Percentiles rank a stretch among this genome's conserved stretches.
phyloP scores from a whole-genome alignment of 2,113 vertebrate species.

The Antennarius striatus region DNA sequence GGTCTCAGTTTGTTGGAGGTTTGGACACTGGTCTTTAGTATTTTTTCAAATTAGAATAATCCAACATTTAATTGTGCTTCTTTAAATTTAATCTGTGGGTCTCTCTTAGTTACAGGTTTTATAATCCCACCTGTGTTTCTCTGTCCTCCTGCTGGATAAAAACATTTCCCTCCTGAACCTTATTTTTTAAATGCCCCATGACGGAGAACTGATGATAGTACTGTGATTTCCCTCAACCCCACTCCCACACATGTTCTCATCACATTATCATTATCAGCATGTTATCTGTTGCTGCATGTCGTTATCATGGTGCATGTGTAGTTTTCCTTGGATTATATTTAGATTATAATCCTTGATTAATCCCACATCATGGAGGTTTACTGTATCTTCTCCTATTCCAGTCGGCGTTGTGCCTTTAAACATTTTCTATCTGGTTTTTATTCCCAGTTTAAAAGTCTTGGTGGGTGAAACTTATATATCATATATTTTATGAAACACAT shows the following conservation, averaged over 20 bases:
- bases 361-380: too few relatives aligned
- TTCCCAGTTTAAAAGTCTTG: too few relatives aligned
- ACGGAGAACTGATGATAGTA: conserved; percentile 31
- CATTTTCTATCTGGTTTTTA: too few relatives aligned
- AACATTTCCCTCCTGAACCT: conserved; percentile 20
- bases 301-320: conserved; percentile 42
- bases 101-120: background rate
- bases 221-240: conserved; percentile 39
- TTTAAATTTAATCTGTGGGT: background rate
- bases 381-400: background rate
- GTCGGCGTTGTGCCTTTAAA: background rate
- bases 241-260: conserved; percentile 52
- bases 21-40: background rate
- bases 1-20: conserved; percentile 6
- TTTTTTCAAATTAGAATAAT: background rate
- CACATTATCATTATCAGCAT: conserved; percentile 67
- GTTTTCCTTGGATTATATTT: conserved; percentile 12
- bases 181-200: conserved; percentile 35
- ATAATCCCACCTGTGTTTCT: conserved; percentile 15
- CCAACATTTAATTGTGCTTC: background rate
- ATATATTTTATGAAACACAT: too few relatives aligned
- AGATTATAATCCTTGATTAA: too few relatives aligned
- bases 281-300: conserved; percentile 53
- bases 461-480: too few relatives aligned
- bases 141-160: conserved; percentile 14